Evolutionary conservation across 2,888 invertebrate genomes (phyloP).

Genomic region (Lithophane leautieri): DNA sequence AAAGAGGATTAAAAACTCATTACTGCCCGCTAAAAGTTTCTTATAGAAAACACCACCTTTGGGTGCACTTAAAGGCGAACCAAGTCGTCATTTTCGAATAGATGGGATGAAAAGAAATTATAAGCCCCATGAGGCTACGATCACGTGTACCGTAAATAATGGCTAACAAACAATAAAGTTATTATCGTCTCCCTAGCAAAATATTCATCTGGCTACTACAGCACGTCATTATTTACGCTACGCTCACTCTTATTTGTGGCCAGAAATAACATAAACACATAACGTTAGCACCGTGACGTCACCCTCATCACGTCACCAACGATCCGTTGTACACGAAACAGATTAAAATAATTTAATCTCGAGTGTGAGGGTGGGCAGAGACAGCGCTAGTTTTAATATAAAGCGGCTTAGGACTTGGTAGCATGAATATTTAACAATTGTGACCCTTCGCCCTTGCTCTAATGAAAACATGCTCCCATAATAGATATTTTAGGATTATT

Average conservation of each 20-base stretch:
- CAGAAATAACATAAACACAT: conserved; percentile 21
- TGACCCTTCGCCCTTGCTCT: conserved; percentile 60
- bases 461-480: conserved; percentile 64
- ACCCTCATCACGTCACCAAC: conserved; percentile 31
- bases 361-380: conserved; percentile 32
- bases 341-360: conserved; percentile 60
- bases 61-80: too few species aligned
- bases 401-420: conserved; percentile 61
- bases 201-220: background rate
- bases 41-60: too few species aligned
- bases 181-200: background rate
- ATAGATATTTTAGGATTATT: conserved; percentile 64
- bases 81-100: too few species aligned
- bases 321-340: conserved; percentile 22
- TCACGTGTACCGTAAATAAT: background rate
- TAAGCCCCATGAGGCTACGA: background rate
- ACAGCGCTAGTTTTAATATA: conserved; percentile 66
- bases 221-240: background rate
- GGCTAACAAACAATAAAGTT: background rate
- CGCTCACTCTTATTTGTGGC: background rate
- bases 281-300: conserved; percentile 26
- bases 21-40: too few species aligned
- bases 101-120: too few species aligned
- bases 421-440: conserved; percentile 72
- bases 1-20: too few species aligned